These are phyloP conservation scores for Mormyrus proboscirostris DNA, from an alignment of 2,797 vertebrate genomes.

Conservation along the genomic window DNA sequence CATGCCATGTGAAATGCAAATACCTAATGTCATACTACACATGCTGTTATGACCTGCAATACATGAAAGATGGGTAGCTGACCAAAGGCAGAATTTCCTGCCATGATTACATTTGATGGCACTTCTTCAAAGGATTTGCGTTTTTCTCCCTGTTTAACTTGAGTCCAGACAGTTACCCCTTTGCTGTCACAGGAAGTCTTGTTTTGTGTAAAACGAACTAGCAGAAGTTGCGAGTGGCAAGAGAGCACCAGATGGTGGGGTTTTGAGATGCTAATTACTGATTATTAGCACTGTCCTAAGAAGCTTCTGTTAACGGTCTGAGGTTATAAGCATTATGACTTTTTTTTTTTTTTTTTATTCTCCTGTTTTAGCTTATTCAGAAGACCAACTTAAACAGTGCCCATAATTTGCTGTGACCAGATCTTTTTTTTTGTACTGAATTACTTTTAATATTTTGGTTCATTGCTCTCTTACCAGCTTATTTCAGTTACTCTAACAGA, in stretches of 20 bases:
- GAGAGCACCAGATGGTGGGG: background rate
- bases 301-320: background rate
- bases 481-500: background rate
- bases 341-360: too few relatives aligned
- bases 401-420: background rate
- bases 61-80: background rate
- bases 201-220: background rate
- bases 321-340: background rate
- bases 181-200: background rate
- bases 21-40: background rate
- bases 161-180: background rate
- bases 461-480: background rate
- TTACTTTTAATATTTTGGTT: background rate
- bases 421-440: background rate
- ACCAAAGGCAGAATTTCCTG: background rate
- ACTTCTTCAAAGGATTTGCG: background rate
- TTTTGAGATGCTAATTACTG: conserved; percentile 12
- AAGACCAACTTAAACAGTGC: background rate
- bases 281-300: background rate
- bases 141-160: background rate
- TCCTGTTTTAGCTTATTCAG: background rate
- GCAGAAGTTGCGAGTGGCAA: background rate
- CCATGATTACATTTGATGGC: background rate
- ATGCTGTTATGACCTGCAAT: background rate
- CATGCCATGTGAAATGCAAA: background rate